These are phyloP conservation scores for Byasa hedistus DNA, from an alignment of 2,888 invertebrate species.

Conservation along the genomic window DNA sequence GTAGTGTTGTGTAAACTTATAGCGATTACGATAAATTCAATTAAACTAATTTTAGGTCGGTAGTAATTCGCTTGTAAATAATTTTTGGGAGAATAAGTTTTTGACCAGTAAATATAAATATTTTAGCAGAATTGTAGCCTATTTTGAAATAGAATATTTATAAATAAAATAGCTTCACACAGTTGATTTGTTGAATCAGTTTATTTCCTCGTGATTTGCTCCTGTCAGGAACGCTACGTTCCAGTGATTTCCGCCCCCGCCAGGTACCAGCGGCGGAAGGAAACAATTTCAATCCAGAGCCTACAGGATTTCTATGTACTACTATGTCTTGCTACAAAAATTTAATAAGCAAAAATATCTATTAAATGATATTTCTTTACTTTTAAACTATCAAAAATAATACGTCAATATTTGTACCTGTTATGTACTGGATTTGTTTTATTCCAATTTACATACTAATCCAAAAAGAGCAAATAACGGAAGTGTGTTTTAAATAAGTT, in stretches of 20 bases:
- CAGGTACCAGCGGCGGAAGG: slow-evolving; percentile 62
- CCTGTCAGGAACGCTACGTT: slow-evolving; percentile 63
- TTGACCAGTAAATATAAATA: background rate
- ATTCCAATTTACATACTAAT: too few relatives aligned
- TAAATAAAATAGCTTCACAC: slow-evolving; percentile 8
- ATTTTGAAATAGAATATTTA: background rate
- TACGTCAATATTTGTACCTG: too few relatives aligned
- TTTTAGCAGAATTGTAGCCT: background rate
- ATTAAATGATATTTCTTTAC: too few relatives aligned
- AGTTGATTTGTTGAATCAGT: slow-evolving; percentile 68
- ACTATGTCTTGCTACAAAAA: background rate
- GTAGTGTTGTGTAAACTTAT: background rate
- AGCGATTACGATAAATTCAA: too few relatives aligned
- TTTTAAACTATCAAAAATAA: too few relatives aligned
- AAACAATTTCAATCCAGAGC: slow-evolving; percentile 68
- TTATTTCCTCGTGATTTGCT: slow-evolving; percentile 65
- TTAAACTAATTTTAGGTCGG: too few relatives aligned
- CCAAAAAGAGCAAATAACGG: too few relatives aligned
- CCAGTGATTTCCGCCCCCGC: slow-evolving; percentile 69
- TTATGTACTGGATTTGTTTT: too few relatives aligned
- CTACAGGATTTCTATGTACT: slow-evolving; percentile 48
- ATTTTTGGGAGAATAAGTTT: background rate
- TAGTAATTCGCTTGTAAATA: background rate
- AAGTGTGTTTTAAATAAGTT: too few relatives aligned
- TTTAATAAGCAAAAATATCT: too few relatives aligned